phyloP scores from a whole-genome alignment of 2,888 invertebrate species.

The Machimus atricapillus region DNA sequence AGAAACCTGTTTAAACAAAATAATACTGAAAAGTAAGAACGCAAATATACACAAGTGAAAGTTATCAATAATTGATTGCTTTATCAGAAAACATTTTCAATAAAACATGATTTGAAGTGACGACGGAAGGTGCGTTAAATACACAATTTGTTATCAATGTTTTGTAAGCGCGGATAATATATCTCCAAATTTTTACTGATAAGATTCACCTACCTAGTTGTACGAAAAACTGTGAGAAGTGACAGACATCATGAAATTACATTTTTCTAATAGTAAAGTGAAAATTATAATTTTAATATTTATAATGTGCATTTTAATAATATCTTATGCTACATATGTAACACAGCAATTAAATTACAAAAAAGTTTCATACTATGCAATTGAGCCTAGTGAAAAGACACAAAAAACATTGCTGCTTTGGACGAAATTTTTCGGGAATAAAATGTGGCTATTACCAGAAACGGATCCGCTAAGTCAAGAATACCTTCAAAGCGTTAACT shows the following conservation, averaged over 20 bases:
- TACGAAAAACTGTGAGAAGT: background rate
- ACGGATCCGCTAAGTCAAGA: background rate
- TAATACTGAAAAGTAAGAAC: too few species aligned
- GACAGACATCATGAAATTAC: background rate
- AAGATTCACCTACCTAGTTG: background rate
- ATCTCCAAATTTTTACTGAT: background rate
- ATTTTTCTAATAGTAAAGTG: background rate
- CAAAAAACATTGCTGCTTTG: background rate
- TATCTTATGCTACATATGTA: background rate
- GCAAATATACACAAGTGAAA: background rate
- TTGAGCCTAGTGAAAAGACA: background rate
- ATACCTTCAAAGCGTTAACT: slow-evolving; percentile 53
- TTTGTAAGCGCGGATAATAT: background rate
- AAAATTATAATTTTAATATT: background rate
- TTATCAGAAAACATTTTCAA: background rate
- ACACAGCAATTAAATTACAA: background rate
- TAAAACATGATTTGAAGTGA: too few species aligned
- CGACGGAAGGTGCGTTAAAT: too few species aligned
- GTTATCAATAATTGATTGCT: background rate
- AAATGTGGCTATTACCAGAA: background rate
- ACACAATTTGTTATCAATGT: background rate
- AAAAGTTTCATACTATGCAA: background rate
- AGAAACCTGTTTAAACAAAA: too few species aligned
- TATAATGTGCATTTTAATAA: background rate
- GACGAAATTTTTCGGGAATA: background rate